Conservation (phyloP, 2,113 vertebrate species). For the Andinoacara biseriatus region DNA sequence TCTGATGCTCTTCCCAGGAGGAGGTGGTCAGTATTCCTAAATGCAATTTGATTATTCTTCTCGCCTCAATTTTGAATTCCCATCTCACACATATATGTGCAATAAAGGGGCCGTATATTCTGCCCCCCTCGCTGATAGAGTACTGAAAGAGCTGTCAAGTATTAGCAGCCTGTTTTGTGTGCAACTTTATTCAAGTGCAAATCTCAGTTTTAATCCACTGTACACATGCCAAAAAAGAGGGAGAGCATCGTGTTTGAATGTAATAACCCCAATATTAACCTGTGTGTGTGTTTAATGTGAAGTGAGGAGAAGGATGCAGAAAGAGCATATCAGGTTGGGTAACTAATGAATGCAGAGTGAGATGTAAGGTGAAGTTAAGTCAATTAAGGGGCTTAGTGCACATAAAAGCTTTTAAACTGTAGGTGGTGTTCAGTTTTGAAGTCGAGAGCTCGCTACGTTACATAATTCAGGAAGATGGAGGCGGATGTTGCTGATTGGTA, state of each 20-base stretch:
- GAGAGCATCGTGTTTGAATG: constrained; percentile 61
- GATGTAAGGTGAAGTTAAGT: constrained; percentile 22
- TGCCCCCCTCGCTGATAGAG: constrained; percentile 35
- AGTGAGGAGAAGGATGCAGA: neutral
- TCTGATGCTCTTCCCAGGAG: constrained; percentile 29
- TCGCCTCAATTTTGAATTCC: constrained; percentile 21
- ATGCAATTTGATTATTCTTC: constrained; percentile 28
- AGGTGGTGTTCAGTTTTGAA: constrained; percentile 17
- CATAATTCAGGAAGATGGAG: constrained; percentile 22
- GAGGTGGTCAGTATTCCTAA: constrained; percentile 33
- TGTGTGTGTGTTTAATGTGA: constrained; percentile 37
- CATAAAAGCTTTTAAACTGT: constrained; percentile 11
- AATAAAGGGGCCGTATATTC: constrained; percentile 60
- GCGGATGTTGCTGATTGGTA: constrained; percentile 37
- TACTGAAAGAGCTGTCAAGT: constrained; percentile 29
- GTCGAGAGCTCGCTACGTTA: constrained; percentile 13
- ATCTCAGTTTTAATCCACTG: constrained; percentile 53
- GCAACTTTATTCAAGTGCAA: constrained; percentile 18
- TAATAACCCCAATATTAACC: constrained; percentile 35
- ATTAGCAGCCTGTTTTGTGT: constrained; percentile 10
- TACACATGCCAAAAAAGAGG: constrained; percentile 58
- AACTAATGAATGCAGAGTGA: neutral
- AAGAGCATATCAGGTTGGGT: neutral
- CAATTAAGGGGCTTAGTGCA: neutral
- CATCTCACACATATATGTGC: constrained; percentile 60